Base-by-base conservation (phyloP, 2,113 vertebrate species). In the Corythoichthys intestinalis region DNA sequence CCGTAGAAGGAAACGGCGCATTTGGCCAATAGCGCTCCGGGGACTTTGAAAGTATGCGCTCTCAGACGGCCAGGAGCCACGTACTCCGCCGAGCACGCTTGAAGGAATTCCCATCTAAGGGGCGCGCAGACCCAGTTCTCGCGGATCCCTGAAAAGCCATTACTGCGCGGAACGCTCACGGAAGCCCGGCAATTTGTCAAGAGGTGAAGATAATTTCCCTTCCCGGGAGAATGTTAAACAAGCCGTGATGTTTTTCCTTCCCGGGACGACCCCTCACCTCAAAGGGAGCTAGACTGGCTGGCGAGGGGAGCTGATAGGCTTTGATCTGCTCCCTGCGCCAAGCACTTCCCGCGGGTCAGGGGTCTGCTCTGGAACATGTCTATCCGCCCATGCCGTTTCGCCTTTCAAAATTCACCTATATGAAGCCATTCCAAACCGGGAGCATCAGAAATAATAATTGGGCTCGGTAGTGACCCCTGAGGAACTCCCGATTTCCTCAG, bases 291-390 rank as follows among this genome's bases (percentile, higher is more conserved):
- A 88, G 87, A 89, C 90, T 89, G 54, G 6, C 83, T 90, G 90
- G 88, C 90, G 44, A 34, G 44, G 44, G 44, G 61, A 90, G 89
- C 87, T 85, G 87, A 91, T 89, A 86, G 86, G 87, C 92, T 92
- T 92, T 93, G 91, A 93, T 93, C 90, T 87, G 66, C 80, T 79
- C 74, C 82, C 67, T 84, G 70, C 76, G 73, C 83, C 85, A 88
- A 89, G 87, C 84, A 87, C 89, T 92, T 91, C 90, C 90, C 90
- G 83, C 83, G 20, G 90, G 89, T 88, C 87, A 86, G 64, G 81
- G 91, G 87, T 90, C 82, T 12, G 66, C 75, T 90, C 91, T 92
- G 90, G 89, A 91, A 91, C 85, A 90, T 90, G 86, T 91, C 88
- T 84, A 82, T 89, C 87, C 88, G 83, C 90, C 89, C 76, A 80